phyloP scores from a whole-genome alignment of 2,113 vertebrate species.

The Macquaria australasica region DNA sequence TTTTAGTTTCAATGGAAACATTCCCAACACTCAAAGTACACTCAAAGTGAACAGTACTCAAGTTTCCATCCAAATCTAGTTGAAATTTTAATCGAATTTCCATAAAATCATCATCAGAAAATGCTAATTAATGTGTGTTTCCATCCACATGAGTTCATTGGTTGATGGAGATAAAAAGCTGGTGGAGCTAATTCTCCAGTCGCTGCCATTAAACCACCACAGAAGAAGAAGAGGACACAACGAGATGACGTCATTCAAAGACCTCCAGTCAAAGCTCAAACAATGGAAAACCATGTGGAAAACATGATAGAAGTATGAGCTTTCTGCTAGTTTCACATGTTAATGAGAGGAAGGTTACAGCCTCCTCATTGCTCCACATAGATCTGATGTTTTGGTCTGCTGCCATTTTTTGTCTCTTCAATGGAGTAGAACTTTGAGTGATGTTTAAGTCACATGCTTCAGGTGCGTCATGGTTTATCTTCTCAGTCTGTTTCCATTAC shows the following conservation, averaged over 20 bases:
- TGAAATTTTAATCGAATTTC: neutral
- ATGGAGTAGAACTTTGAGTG: too few species aligned
- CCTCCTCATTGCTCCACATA: too few species aligned
- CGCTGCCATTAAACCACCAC: too few species aligned
- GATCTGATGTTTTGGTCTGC: too few species aligned
- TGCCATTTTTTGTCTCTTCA: too few species aligned
- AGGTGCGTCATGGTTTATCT: neutral
- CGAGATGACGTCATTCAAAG: neutral
- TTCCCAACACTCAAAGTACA: neutral
- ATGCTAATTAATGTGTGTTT: neutral
- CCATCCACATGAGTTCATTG: too few species aligned
- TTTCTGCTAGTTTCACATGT: too few species aligned
- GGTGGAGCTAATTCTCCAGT: neutral
- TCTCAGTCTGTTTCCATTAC: neutral
- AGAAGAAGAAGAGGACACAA: neutral
- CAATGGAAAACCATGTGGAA: neutral
- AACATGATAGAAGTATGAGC: too few species aligned
- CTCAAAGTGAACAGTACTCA: neutral
- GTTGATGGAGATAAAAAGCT: neutral
- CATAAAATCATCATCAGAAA: neutral
- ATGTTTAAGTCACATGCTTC: too few species aligned
- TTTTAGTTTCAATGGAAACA: too few species aligned
- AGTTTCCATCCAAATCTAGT: neutral
- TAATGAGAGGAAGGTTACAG: too few species aligned
- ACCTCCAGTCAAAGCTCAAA: neutral